Evolutionary conservation across 1,140 invertebrate genomes (phyloP).

Genomic region (Drosophila obscura): DNA sequence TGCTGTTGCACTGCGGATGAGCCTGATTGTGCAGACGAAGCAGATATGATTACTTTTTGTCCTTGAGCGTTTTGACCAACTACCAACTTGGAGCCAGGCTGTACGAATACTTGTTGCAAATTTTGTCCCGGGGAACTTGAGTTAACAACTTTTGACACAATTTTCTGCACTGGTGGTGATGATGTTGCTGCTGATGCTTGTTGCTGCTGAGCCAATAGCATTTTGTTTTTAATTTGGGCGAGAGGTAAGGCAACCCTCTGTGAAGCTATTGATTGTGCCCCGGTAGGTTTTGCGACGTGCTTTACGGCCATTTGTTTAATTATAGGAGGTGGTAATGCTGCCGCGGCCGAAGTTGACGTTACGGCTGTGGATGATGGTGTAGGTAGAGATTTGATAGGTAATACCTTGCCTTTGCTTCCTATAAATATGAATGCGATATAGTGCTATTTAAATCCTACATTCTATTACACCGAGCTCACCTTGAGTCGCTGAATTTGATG

Average conservation of each 20-base stretch:
- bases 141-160: conserved; percentile 51
- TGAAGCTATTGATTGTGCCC: conserved; percentile 44
- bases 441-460: not conserved
- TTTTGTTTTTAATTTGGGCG: conserved; percentile 68
- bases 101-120: conserved; percentile 76
- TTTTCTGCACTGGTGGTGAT: conserved; percentile 56
- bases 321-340: conserved; percentile 35
- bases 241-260: conserved; percentile 69
- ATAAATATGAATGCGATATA: not conserved
- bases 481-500: conserved; percentile 70
- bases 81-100: conserved; percentile 73
- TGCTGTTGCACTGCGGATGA: conserved; percentile 57
- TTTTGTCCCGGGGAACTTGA: conserved; percentile 41
- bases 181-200: conserved; percentile 31
- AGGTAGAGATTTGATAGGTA: conserved; percentile 62
- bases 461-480: conserved; percentile 29
- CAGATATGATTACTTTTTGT: conserved; percentile 77
- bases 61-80: conserved; percentile 78
- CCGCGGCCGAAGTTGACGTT: too few relatives aligned
- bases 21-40: conserved; percentile 48
- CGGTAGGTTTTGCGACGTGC: conserved; percentile 64
- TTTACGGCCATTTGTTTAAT: conserved; percentile 76
- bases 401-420: conserved; percentile 59
- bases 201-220: conserved; percentile 61
- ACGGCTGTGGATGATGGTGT: conserved; percentile 31